Base-by-base conservation (phyloP, 1,140 invertebrate genomes). In the Zaprionus taronus region DNA sequence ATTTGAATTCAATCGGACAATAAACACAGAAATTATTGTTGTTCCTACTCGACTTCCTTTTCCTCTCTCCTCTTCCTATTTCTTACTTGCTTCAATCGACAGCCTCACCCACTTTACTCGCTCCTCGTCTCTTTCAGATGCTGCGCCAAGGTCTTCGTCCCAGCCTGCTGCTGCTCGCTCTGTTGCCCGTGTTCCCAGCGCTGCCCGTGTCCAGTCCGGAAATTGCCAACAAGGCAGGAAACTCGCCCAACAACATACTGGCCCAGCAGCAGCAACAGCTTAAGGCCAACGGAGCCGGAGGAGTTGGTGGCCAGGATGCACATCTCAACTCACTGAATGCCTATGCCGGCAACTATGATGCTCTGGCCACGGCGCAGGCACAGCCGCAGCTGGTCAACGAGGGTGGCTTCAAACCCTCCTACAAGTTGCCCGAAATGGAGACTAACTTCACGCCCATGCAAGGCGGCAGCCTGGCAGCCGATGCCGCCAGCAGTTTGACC, bases 381-480 rank as follows among this genome's bases (percentile, higher is more conserved):
- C 80, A 83, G 24, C 9, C 47, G 22, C 72, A 80, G 22, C 70
- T 69, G 20, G 22, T 66, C 53, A 26, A 58, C n/a, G 81, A 70
- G 12, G 28, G 38, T 1, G 70, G 72, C n/a, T 92, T 92, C 14
- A 92, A 91, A 67, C 91, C 91, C 26, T 91, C 91, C 0, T 92
- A 91, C 22, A 91, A 92, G 49, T n/a, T 92, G 63, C 91, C 91
- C 51, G 91, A 92, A 70, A 79, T 91, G 73, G 91, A 92, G 38
- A 92, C 85, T 4, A 92, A 92, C 63, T 92, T 92, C 44, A 84
- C 85, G 41, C 91, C 91, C 9, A 91, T 92, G 72, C 91, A 92
- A 24, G 61, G 68, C 1, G 69, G 58, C 0, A 61, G 72, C 2
- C 75, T 72, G 1, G 44, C 31, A 11, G 31, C 15, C 17, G 57